Evolutionary conservation across 2,113 vertebrate species (phyloP).

Genomic region (Rana temporaria): DNA sequence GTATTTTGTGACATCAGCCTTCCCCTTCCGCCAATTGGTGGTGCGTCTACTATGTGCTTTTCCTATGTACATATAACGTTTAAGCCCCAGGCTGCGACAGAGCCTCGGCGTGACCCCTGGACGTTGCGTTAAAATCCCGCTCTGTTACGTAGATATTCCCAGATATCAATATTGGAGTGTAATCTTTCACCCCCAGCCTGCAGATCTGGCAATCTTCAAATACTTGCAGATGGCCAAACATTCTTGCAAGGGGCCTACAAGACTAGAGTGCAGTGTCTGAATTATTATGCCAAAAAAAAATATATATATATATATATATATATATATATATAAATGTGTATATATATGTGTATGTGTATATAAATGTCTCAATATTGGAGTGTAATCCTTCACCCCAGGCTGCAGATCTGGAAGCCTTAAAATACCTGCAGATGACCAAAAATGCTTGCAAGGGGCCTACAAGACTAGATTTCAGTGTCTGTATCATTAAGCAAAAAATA

Average conservation of each 20-base stretch:
- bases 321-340: no score
- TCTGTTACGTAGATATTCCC: neutral
- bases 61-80: constrained; percentile 1
- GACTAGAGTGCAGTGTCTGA: no score
- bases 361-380: no score
- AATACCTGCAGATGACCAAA: no score
- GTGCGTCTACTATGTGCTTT: neutral
- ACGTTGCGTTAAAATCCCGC: neutral
- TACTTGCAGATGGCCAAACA: neutral
- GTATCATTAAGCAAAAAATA: no score
- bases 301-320: no score
- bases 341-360: no score
- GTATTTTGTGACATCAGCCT: neutral
- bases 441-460: no score
- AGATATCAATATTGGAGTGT: neutral
- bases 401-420: no score
- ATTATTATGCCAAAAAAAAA: no score
- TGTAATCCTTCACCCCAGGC: no score
- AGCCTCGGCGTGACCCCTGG: constrained; percentile 1
- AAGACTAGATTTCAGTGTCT: no score
- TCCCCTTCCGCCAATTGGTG: neutral
- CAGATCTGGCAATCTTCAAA: neutral
- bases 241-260: neutral
- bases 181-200: neutral
- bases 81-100: neutral